Evolutionary conservation across 1,140 invertebrate species (phyloP), one percentile per base, ranked within the genome.

Genomic region (Polyergus mexicanus): DNA sequence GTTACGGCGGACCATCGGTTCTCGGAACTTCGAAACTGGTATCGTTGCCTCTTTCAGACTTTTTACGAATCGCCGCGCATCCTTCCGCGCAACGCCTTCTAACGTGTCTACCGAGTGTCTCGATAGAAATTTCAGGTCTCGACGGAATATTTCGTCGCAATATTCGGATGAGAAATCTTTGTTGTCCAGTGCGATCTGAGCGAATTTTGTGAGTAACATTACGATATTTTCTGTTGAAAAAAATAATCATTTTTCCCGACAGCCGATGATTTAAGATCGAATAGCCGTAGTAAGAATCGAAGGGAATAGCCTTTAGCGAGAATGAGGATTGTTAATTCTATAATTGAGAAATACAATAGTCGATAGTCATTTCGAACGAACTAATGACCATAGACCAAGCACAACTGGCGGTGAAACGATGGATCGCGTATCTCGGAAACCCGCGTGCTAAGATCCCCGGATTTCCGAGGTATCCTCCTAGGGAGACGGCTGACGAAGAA

Each of bases 1-100:
- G 60, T 76, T 69, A 60, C n/a, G 76, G 47, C 60, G 28, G 51
- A 28, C 66, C 69, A 22, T 66, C 76, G 44, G 1, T 71, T 62
- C 69, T 87, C 54, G 56, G 25, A 65, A 75, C 77, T 76, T 11
- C 71, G 22, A 76, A 88, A 76, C 54, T 87, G 71, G 78, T 87
- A 88, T 84, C 63, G 78, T 87, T 87, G 25, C 54, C 32, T 60
- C 56, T 51, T 63, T 38, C 25, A 77, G 41, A 75, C 28, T 84
- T 81, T 81, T 54, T 65, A 66, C 38, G 56, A 60, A 83, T 83
- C 38, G 78, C 54, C 25, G 66, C 65, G 65, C 77, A 81, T 69
- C 47, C 65, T 81, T 81, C 65, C 35, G 66, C 54, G 51, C 78
- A 72, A 72, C 54, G 54, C 38, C 19, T 28, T 56, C 28, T 25